Conservation (phyloP, 1,140 invertebrate genomes). For the Euura saliciscinereae region DNA sequence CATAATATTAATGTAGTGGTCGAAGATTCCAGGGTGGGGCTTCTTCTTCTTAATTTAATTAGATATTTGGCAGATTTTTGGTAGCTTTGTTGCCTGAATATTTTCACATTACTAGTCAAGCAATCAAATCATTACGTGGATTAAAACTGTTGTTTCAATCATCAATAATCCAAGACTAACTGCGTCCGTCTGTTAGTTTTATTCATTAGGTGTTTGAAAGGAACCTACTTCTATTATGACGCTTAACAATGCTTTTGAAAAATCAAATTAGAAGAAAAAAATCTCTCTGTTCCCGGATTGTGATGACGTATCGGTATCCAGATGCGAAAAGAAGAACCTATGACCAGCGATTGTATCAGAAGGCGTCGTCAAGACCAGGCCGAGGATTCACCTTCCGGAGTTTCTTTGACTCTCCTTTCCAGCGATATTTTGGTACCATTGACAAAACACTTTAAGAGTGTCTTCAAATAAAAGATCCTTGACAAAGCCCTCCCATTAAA, state of each 20-base stretch:
- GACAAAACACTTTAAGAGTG: conserved; percentile 23
- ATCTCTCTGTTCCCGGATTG: conserved; percentile 46
- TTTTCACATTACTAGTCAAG: too few species aligned
- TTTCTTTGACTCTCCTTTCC: conserved; percentile 84
- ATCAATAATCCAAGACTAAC: too few species aligned
- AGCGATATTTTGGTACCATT: conserved; percentile 80
- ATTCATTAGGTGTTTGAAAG: not conserved
- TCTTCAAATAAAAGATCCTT: not conserved
- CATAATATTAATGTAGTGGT: too few species aligned
- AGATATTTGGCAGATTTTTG: too few species aligned
- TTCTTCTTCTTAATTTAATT: too few species aligned
- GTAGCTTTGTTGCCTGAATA: too few species aligned
- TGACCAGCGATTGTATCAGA: conserved; percentile 61
- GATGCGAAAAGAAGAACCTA: conserved; percentile 64
- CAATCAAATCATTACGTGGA: too few species aligned
- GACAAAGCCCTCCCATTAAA: not conserved
- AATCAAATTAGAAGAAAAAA: conserved; percentile 20
- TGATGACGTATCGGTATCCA: conserved; percentile 34
- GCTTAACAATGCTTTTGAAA: conserved; percentile 10
- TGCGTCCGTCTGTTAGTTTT: not conserved
- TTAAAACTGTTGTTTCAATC: too few species aligned
- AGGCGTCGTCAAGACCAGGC: conserved; percentile 49
- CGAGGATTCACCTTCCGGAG: conserved; percentile 75
- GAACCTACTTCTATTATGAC: conserved; percentile 8
- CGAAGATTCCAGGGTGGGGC: too few species aligned